Evolutionary conservation across 2,888 invertebrate species (phyloP).

Genomic region (Oeneis ivallda): DNA sequence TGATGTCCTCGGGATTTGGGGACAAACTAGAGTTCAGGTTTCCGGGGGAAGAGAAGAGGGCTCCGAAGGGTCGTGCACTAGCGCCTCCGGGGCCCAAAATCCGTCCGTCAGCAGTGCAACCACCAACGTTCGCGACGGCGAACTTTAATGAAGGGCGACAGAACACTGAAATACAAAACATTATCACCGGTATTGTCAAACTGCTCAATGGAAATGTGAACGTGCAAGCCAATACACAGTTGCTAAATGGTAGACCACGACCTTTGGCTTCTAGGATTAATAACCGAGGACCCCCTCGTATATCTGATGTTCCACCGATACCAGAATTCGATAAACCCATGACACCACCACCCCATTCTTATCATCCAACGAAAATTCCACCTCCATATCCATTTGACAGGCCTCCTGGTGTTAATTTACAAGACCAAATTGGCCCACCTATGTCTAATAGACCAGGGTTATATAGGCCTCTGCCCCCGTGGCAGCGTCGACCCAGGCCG

Average conservation of each 20-base stretch:
- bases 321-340: conserved; percentile 84
- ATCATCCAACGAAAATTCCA: conserved; percentile 75
- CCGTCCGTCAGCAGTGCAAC: conserved; percentile 77
- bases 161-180: conserved; percentile 90
- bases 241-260: conserved; percentile 82
- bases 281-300: conserved; percentile 93
- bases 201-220: conserved; percentile 93
- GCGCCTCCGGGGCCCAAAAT: conserved; percentile 86
- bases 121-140: conserved; percentile 78
- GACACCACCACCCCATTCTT: conserved; percentile 70
- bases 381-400: conserved; percentile 90
- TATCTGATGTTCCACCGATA: conserved; percentile 88
- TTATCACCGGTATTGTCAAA: conserved; percentile 94
- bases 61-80: conserved; percentile 86
- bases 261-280: conserved; percentile 91
- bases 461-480: conserved; percentile 83
- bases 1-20: conserved; percentile 66
- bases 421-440: conserved; percentile 88
- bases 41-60: conserved; percentile 90
- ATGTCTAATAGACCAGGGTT: conserved; percentile 81
- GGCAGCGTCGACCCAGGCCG: conserved; percentile 84
- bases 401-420: conserved; percentile 86
- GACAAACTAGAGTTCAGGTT: conserved; percentile 73
- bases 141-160: conserved; percentile 73
- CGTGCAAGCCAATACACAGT: conserved; percentile 88